These are phyloP conservation scores for Esperia sulphurella DNA, from an alignment of 2,888 invertebrate genomes.

Conservation along the genomic window DNA sequence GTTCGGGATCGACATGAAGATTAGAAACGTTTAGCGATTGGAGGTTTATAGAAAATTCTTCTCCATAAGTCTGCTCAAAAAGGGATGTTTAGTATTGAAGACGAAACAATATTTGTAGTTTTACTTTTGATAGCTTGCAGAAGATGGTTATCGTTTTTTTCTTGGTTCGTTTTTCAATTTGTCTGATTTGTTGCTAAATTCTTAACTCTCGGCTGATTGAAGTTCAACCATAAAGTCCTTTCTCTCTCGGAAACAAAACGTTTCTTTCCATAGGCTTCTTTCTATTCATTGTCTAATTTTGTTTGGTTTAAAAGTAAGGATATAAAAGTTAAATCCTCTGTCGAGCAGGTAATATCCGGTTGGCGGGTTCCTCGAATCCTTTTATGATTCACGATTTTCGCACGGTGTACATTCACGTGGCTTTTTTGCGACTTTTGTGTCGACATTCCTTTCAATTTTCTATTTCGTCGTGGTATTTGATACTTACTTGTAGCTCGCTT, in stretches of 20 bases:
- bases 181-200: too few relatives aligned
- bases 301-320: neutral
- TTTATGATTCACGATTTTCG: conserved; percentile 55
- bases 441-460: conserved; percentile 25
- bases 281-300: neutral
- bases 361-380: conserved; percentile 39
- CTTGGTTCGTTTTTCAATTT: too few relatives aligned
- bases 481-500: neutral
- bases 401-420: conserved; percentile 36
- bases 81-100: too few relatives aligned
- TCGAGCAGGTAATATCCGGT: conserved; percentile 16
- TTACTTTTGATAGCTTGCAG: too few relatives aligned
- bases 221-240: too few relatives aligned
- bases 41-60: neutral
- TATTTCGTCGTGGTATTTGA: neutral
- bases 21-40: conserved; percentile 31
- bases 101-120: too few relatives aligned
- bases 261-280: too few relatives aligned
- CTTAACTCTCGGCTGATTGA: too few relatives aligned
- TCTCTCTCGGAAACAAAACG: too few relatives aligned
- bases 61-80: too few relatives aligned
- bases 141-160: too few relatives aligned
- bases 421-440: conserved; percentile 41
- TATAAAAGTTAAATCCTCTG: conserved; percentile 3
- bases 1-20: conserved; percentile 31